Base-by-base conservation (phyloP, 2,888 invertebrate genomes). In the Standfussiana lucernea region DNA sequence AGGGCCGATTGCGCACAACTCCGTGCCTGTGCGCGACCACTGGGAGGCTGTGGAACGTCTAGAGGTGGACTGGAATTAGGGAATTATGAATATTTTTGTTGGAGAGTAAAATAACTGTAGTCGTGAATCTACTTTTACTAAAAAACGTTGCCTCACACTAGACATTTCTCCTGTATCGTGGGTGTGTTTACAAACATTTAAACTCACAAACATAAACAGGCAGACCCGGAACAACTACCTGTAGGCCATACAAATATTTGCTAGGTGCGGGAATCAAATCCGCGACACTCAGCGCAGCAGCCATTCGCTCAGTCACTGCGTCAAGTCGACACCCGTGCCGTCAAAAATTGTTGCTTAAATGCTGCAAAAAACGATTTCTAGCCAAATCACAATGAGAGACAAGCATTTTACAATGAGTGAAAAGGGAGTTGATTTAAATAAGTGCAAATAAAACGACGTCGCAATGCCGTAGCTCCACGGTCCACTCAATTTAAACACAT, bases 1-100 rank as follows among this genome's bases (percentile, higher is more conserved):
- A 91, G 92, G 90, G 93, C 93, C 94, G 94, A 95, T 95, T 94
- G 94, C 92, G 93, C 92, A 88, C 92, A 90, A 90, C 91, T 92
- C 85, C 91, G 90, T 90, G 91, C 90, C 88, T 86, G 89, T 89
- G 85, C 88, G 80, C 81, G 80, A 88, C 89, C 82, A 74, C 77
- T 76, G 45, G 8, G 45, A 74, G 85, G 71, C 86, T 84, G 86
- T 75, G 72, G 84, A 91, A 90, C 70, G 74, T 79, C 85, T 90
- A 90, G 94, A 93, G 82, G 79, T 76, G 89, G 69, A 76, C 81
- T 77, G 45, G 40, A 53, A 61, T 62, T 47, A 56, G 24, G 18
- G 24, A 37, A 42, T n/a, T 56, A 1, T 62, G 1, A 15, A 28
- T 28, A 24, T 45, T 75, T 42, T 2, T 13, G 24, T 61, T 61